Base-by-base conservation (phyloP, 2,797 vertebrate species). In the Labroides dimidiatus region DNA sequence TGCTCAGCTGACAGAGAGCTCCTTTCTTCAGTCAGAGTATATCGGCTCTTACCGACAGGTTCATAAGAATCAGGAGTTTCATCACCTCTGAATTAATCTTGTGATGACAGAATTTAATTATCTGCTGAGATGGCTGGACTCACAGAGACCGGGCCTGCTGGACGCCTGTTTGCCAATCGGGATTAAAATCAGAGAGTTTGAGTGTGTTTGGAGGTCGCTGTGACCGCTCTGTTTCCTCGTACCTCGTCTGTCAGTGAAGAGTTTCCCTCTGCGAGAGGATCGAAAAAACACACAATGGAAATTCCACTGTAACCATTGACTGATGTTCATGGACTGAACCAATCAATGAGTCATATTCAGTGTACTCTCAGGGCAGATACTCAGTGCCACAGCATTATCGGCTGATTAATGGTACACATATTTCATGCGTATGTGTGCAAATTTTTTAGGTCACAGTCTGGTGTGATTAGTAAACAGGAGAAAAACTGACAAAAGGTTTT, bases 271-370 rank as follows among this genome's bases (percentile, higher is more conserved):
- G 36, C 54, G 21, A 27, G 4, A 37, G 20, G 58, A 82, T 86
- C 59, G 54, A 84, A 39, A 84, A 39, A 81, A 70, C 33, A 48
- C 57, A 68, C 54, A 82, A 86, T 79, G 92, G 89, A 93, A 92
- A 88, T 85, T 91, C 86, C 76, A 69, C 75, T 89, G 71, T 64
- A 63, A 30, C 17, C 47, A 89, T 89, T 75, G 78, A 85, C 78
- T 52, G 60, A 67, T 65, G 82, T 75, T 75, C 59, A 50, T 81
- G 64, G 69, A 79, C 74, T 62, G 78, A 45, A 39, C 17, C 42
- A 74, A 89, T 93, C 90, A 81, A 92, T 92, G 78, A 67, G 67
- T 66, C 62, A 51, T 49, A 24, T 64, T 78, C 65, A 56, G 27
- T 52, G 44, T 43, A 15, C 59, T 24, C 39, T 70, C 37, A n/a